Evolutionary conservation across 2,797 vertebrate genomes (phyloP).

Genomic region (Enteromius anoplus): DNA sequence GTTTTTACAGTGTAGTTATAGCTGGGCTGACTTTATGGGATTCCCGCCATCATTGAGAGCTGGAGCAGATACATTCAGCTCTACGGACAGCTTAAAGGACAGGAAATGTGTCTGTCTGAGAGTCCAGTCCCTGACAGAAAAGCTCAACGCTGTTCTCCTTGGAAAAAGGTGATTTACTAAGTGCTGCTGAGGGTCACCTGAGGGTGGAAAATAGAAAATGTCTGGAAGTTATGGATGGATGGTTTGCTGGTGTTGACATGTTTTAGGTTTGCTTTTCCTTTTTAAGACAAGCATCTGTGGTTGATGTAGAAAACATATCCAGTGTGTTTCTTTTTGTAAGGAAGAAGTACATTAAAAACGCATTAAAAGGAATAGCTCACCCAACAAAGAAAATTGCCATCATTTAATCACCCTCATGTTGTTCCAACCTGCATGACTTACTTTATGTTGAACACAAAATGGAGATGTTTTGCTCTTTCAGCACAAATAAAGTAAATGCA

Average conservation of each 20-base stretch:
- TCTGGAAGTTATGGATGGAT: conserved; percentile 55
- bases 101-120: conserved; percentile 58
- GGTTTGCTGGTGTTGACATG: conserved; percentile 16
- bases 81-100: conserved; percentile 3
- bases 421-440: background rate
- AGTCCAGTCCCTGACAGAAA: conserved; percentile 64
- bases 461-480: background rate
- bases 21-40: conserved; percentile 54
- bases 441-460: background rate
- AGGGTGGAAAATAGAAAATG: conserved; percentile 54
- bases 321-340: conserved; percentile 5
- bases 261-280: conserved; percentile 7
- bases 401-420: background rate
- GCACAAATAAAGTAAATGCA: background rate
- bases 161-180: conserved; percentile 67
- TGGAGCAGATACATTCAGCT: conserved; percentile 65
- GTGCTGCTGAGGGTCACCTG: conserved; percentile 62
- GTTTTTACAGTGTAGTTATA: background rate
- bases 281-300: conserved; percentile 26
- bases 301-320: conserved; percentile 23
- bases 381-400: background rate
- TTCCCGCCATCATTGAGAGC: conserved; percentile 70
- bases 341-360: conserved; percentile 17
- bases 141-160: conserved; percentile 62
- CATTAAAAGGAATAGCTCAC: conserved; percentile 13